phyloP scores from a whole-genome alignment of 2,113 vertebrate genomes.

The Catharus minimus region DNA sequence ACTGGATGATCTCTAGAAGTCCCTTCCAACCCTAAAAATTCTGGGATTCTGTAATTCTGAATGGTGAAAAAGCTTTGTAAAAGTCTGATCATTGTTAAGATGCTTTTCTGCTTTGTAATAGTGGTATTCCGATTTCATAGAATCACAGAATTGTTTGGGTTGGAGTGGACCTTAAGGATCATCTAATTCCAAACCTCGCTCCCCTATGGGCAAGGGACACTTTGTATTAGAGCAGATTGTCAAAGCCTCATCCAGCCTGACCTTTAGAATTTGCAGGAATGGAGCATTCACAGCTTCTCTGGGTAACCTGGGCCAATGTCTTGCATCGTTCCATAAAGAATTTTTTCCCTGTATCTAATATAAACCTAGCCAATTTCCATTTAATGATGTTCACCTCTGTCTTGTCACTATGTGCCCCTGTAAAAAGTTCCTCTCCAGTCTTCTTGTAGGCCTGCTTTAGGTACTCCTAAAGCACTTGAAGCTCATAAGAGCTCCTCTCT shows the following conservation, averaged over 20 bases:
- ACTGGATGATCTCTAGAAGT: background rate
- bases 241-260: background rate
- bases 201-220: too few species aligned
- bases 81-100: background rate
- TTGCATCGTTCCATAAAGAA: background rate
- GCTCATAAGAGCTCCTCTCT: background rate
- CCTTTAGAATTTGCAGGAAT: background rate
- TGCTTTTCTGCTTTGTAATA: background rate
- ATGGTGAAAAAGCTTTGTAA: background rate
- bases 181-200: background rate
- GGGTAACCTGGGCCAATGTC: background rate
- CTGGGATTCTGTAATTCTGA: background rate
- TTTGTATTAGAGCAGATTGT: background rate
- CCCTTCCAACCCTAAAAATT: background rate
- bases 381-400: background rate
- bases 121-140: background rate
- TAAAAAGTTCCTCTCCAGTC: background rate
- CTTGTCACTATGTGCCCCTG: background rate
- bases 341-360: background rate
- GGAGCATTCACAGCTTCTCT: background rate
- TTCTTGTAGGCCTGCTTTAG: background rate
- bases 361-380: background rate
- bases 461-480: background rate
- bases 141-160: background rate
- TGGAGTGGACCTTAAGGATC: background rate